A percentile compares a stretch with the other conserved stretches of the same genome.
These are phyloP conservation scores for Pristionchus japonicus DNA, from an alignment of 2,888 invertebrate genomes.

Conservation along the genomic window DNA sequence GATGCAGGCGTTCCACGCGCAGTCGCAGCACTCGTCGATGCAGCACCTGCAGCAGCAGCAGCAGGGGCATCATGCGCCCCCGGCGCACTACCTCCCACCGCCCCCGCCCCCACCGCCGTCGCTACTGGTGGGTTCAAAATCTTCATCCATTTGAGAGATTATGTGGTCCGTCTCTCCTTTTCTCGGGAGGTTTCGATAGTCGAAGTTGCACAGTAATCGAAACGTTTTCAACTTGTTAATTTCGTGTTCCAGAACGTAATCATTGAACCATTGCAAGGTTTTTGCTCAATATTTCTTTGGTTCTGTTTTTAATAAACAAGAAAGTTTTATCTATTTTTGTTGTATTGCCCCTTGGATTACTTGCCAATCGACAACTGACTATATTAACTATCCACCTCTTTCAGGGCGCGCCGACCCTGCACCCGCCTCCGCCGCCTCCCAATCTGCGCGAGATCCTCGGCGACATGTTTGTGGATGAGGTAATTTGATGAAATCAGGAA, in stretches of 20 bases:
- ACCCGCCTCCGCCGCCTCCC: background rate
- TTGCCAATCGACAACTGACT: background rate
- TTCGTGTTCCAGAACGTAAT: no score
- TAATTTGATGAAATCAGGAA: no score
- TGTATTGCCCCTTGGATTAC: no score
- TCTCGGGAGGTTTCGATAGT: no score
- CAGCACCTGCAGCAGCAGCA: background rate
- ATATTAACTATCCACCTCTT: background rate
- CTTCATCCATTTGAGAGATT: no score
- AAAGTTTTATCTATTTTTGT: no score
- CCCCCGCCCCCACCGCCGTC: slow-evolving; percentile 13
- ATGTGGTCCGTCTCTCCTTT: no score
- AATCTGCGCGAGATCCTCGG: background rate
- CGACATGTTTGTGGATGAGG: background rate
- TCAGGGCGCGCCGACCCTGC: background rate
- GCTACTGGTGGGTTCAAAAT: background rate
- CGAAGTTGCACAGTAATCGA: no score
- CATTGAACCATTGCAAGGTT: no score
- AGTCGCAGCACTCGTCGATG: background rate
- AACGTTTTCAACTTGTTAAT: no score
- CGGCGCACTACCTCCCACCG: background rate
- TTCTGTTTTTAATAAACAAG: no score
- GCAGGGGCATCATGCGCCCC: background rate
- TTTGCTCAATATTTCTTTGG: no score
- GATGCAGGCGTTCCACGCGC: background rate